A percentile compares a stretch with the other conserved stretches of the same genome.
These are phyloP conservation scores for Drosophila bunnanda DNA, from an alignment of 2,888 invertebrate genomes.

Conservation along the genomic window DNA sequence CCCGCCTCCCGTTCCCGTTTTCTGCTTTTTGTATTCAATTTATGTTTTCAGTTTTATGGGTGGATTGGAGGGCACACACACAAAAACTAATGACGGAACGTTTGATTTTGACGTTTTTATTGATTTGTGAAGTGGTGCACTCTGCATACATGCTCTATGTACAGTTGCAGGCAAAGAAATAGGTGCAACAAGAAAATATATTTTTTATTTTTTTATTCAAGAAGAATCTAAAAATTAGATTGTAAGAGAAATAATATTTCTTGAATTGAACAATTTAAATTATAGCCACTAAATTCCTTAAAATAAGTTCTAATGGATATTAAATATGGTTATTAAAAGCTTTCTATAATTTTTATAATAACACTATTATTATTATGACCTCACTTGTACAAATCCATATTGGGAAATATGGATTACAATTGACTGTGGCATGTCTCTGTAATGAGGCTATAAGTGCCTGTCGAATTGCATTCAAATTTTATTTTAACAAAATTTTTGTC, in stretches of 20 bases:
- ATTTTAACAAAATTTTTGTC: slow-evolving; percentile 26
- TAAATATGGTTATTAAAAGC: not conserved
- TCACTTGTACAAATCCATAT: not conserved
- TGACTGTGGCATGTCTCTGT: slow-evolving; percentile 9
- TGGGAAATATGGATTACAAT: slow-evolving; percentile 29
- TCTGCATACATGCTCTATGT: slow-evolving; percentile 11
- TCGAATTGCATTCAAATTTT: slow-evolving; percentile 50
- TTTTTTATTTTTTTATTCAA: too few species aligned
- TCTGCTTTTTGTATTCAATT: slow-evolving; percentile 47
- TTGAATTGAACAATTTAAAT: not conserved
- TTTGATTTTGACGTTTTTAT: slow-evolving; percentile 69
- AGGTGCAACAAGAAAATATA: not conserved
- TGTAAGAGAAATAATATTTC: not conserved
- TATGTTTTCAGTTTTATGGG: slow-evolving; percentile 35
- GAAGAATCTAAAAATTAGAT: not conserved
- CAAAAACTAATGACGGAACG: slow-evolving; percentile 67
- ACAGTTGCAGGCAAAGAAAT: not conserved
- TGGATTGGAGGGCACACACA: slow-evolving; percentile 9
- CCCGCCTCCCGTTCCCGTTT: too few species aligned
- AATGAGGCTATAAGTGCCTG: slow-evolving; percentile 35
- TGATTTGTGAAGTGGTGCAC: slow-evolving; percentile 61
- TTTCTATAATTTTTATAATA: not conserved
- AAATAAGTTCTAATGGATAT: not conserved
- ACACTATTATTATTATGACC: not conserved
- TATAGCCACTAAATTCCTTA: not conserved